Percentiles rank a stretch among this genome's conserved stretches.
phyloP scores from a whole-genome alignment of 2,113 vertebrate species.

The Amphiprion ocellaris region DNA sequence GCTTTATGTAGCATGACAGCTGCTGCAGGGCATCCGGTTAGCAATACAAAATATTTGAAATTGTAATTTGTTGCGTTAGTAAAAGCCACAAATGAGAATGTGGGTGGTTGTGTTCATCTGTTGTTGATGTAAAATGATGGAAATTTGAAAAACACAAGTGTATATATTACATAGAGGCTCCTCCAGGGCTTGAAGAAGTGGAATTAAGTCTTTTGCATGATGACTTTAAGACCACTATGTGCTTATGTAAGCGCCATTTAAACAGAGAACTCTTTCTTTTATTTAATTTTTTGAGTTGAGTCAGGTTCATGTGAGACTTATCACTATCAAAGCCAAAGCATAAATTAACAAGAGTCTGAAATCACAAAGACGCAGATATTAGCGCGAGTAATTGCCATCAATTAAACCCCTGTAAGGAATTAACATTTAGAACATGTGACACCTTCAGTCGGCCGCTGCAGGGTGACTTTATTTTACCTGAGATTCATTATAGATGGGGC shows the following conservation, averaged over 20 bases:
- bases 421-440: conserved; percentile 83
- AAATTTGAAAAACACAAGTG: neutral
- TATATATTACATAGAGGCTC: neutral
- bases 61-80: conserved; percentile 55
- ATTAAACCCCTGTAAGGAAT: conserved; percentile 82
- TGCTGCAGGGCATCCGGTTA: conserved; percentile 38
- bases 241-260: neutral
- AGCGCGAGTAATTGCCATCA: conserved; percentile 51
- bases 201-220: neutral
- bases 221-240: neutral
- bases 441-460: conserved; percentile 70
- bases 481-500: conserved; percentile 76
- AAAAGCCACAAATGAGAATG: conserved; percentile 29
- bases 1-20: conserved; percentile 43
- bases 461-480: conserved; percentile 64
- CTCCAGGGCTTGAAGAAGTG: neutral
- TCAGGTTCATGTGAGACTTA: no score
- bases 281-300: no score
- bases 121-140: conserved; percentile 30
- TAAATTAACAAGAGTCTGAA: neutral
- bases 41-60: conserved; percentile 46
- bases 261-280: neutral
- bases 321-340: neutral
- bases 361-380: neutral
- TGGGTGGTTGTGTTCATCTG: conserved; percentile 36